A percentile compares a stretch with the other conserved stretches of the same genome.
phyloP scores from a whole-genome alignment of 2,888 invertebrate species.

The Lycia hirtaria region DNA sequence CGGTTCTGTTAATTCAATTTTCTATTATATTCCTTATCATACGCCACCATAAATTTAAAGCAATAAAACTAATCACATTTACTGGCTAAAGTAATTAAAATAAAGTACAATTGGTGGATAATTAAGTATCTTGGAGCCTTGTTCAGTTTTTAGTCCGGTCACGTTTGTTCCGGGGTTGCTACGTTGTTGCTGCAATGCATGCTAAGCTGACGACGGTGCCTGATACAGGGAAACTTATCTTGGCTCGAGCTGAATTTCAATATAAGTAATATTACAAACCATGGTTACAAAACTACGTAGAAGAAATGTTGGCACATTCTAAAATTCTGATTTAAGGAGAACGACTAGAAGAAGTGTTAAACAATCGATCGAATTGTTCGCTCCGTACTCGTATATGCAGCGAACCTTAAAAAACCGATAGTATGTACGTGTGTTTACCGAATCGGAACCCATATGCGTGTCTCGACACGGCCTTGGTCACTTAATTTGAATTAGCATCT shows the following conservation, averaged over 20 bases:
- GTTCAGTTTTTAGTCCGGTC: conserved; percentile 36
- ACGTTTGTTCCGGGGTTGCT: conserved; percentile 38
- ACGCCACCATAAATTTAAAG: background rate
- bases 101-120: background rate
- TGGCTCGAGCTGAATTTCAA: conserved; percentile 3
- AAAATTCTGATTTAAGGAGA: too few relatives aligned
- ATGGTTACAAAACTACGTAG: too few relatives aligned
- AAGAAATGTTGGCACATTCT: too few relatives aligned
- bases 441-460: too few relatives aligned
- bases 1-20: too few relatives aligned
- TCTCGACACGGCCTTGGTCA: too few relatives aligned
- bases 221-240: conserved; percentile 21
- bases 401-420: too few relatives aligned
- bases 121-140: background rate
- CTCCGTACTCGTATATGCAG: too few relatives aligned
- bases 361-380: too few relatives aligned
- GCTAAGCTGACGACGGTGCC: conserved; percentile 35
- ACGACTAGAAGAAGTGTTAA: too few relatives aligned
- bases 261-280: background rate
- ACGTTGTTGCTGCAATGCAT: conserved; percentile 34
- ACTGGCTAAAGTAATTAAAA: background rate
- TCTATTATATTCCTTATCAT: background rate
- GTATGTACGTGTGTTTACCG: too few relatives aligned
- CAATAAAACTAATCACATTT: background rate
- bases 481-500: too few relatives aligned